Conservation (phyloP, 2,113 vertebrate species). For the Phainopepla nitens region DNA sequence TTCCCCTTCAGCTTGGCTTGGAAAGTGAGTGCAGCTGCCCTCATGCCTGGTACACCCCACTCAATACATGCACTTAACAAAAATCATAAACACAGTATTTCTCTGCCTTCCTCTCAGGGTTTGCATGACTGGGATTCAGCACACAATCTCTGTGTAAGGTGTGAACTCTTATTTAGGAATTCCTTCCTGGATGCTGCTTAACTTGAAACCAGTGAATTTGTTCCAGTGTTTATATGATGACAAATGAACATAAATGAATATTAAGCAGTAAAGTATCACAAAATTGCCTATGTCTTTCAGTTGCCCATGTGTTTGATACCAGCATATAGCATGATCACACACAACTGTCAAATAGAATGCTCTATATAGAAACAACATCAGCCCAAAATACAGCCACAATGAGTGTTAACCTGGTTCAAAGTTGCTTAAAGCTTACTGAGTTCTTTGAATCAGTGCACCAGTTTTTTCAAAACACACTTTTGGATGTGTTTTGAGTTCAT, state of each 20-base stretch:
- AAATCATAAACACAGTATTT: background rate
- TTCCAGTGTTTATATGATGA: background rate
- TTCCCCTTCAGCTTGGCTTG: background rate
- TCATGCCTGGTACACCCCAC: accelerated
- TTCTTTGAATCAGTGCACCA: slow-evolving; percentile 63
- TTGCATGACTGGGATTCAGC: background rate
- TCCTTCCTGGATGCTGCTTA: slow-evolving; percentile 9
- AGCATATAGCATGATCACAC: background rate
- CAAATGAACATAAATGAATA: slow-evolving; percentile 30
- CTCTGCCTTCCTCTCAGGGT: background rate
- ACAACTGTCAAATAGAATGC: background rate
- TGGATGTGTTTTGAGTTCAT: background rate
- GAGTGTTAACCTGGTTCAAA: slow-evolving; percentile 62
- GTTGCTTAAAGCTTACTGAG: slow-evolving; percentile 70
- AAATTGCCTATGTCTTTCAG: background rate
- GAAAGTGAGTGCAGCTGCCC: background rate
- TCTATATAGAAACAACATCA: slow-evolving; percentile 13
- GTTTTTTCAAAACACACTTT: slow-evolving; percentile 29
- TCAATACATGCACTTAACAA: background rate
- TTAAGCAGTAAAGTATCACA: slow-evolving; percentile 16
- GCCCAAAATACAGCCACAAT: slow-evolving; percentile 16
- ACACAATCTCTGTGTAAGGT: background rate
- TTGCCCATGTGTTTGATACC: background rate
- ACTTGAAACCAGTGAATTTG: slow-evolving; percentile 1
- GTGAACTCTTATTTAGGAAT: slow-evolving; percentile 9